phyloP scores from a whole-genome alignment of 2,113 vertebrate species.

The Bolborhynchus lineola region DNA sequence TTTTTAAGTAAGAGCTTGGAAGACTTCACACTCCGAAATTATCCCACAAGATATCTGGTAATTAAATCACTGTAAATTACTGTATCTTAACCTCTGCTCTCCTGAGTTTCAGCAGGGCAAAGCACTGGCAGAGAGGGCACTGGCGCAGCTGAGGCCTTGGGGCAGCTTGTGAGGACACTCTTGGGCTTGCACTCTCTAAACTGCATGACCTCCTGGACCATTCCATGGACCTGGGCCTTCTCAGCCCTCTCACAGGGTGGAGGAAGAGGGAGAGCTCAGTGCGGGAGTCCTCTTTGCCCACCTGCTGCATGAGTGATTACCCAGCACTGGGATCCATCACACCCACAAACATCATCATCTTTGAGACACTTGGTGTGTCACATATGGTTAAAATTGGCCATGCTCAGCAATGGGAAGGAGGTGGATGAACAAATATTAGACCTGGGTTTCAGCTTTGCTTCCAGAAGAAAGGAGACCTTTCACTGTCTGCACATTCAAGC shows the following conservation, averaged over 20 bases:
- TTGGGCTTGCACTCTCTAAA: background rate
- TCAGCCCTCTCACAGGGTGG: background rate
- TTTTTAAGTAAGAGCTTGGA: background rate
- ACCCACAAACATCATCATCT: background rate
- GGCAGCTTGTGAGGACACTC: background rate
- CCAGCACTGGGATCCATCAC: background rate
- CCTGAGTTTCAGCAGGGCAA: background rate
- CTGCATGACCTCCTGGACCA: background rate
- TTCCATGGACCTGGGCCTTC: accelerated
- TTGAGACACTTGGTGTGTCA: background rate
- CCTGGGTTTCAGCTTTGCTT: background rate
- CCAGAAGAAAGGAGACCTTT: background rate
- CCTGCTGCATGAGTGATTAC: background rate
- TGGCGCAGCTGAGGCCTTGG: background rate
- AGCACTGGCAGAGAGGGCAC: background rate
- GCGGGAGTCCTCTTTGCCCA: background rate
- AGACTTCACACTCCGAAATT: background rate
- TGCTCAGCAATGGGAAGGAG: accelerated
- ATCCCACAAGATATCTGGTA: background rate
- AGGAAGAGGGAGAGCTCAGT: background rate
- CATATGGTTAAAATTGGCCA: background rate
- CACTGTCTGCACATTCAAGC: background rate
- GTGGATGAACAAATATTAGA: background rate
- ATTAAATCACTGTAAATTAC: background rate
- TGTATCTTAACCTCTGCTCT: background rate